Evolutionary conservation across 2,113 vertebrate species (phyloP), one percentile per base, ranked within the genome.

Genomic region (Reinhardtius hippoglossoides): DNA sequence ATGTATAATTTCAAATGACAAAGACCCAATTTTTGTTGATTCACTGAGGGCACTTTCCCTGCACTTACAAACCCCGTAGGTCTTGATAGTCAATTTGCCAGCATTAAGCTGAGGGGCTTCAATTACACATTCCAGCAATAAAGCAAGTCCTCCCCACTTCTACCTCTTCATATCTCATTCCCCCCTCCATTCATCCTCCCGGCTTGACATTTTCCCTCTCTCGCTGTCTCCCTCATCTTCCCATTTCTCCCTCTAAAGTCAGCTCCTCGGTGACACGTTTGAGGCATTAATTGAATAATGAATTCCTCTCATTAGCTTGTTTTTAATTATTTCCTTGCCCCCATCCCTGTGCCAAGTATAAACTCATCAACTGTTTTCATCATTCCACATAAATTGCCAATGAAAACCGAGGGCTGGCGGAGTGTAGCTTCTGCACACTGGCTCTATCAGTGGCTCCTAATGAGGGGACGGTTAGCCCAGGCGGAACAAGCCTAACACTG

Each of bases 281-380:
- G 81, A 90, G 80, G 81, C 88, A 86, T 92, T 93, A 90, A 95
- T 92, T 93, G 84, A 89, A 90, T 88, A 93, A 93, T 93, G 76
- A 88, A 93, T 94, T 91, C 88, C 87, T 85, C 91, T 92, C 88
- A 91, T 93, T 92, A 93, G 82, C 83, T 88, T 89, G 83, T 91
- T 93, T 94, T 89, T 88, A 92, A 92, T 93, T 92, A 91, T 94
- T 92, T 91, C 81, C 83, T 80, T 66, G 73, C 83, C 85, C 81
- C 82, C 85, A 77, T 71, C 75, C 85, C 70, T 10, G 6, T 50
- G 61, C 76, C n/a, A 63, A 83, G 78, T 77, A 82, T 83, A 92
- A 91, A 90, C 86, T 86, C 83, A 85, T 91, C 86, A 90, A 76
- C 80, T 80, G 75, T 91, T 93, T 91, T 91, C 81, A 84, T 73